Base-by-base conservation (phyloP, 2,888 invertebrate species). In the Crossocerus cetratus region DNA sequence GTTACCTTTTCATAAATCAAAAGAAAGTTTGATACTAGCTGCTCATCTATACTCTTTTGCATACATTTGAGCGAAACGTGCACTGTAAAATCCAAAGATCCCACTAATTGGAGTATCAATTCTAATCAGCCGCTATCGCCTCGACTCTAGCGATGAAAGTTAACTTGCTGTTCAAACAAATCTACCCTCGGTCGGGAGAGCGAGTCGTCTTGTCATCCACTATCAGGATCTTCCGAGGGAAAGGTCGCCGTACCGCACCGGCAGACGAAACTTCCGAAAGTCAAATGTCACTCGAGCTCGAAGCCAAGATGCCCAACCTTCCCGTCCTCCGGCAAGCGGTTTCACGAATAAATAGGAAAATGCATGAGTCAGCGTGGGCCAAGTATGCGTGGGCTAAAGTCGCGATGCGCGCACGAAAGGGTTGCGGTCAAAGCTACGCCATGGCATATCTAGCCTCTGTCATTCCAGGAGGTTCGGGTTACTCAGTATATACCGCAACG, bases 131-230 rank as follows among this genome's bases (percentile, higher is more conserved):
- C 11, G 8, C 56, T 18, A 23, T 43, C 56, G 62, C 70, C 63
- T 69, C 60, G 49, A 60, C 20, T 42, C 44, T 8, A 16, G 21
- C 8, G 43, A 22, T 43, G 58, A 65, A 68, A 76, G 72, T 65
- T 74, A 74, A 78, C 76, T 69, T 45, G 45, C 64, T 68, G 65
- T 63, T 72, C 78, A 76, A 80, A 80, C 76, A 74, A 74, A 76
- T 72, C 65, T 59, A 22, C n/a, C 18, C 13, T 42, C 11, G 16
- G 16, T 56, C 45, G 53, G 62, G 61, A 58, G 64, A 69, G 32
- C 32, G 1, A 8, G 66, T 56, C 65, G 68, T 60, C 77, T 66
- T 71, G 76, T 70, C 76, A 72, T 68, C 76, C 69, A 44, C 69
- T 73, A 73, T 43, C 54, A 16, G 42, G 61, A 67, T 68, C 65